Evolutionary conservation across 1,140 invertebrate genomes (phyloP).

Genomic region (Papilio xuthus): DNA sequence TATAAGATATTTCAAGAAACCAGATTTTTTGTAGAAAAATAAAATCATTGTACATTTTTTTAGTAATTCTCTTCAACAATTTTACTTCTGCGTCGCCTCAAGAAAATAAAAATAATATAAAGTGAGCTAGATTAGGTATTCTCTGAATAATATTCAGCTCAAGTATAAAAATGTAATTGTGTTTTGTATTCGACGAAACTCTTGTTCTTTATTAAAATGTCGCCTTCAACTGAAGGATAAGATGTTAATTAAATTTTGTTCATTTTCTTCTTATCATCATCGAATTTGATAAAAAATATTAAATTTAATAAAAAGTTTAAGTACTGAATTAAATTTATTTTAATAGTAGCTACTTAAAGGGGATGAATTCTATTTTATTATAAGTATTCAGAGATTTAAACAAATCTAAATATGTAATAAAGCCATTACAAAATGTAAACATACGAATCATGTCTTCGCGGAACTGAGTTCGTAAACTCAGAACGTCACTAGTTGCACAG

Average conservation of each 20-base stretch:
- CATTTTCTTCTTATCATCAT: not conserved
- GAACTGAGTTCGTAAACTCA: no score
- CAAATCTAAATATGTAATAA: no score
- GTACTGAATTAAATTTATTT: not conserved
- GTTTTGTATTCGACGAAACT: not conserved
- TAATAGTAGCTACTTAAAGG: no score
- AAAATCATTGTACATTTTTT: slow-evolving; percentile 3
- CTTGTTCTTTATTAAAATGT: slow-evolving; percentile 15
- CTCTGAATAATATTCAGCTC: slow-evolving; percentile 6
- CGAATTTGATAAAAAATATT: not conserved
- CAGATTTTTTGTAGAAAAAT: not conserved
- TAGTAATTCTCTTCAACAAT: slow-evolving; percentile 12
- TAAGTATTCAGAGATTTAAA: not conserved
- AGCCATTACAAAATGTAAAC: no score
- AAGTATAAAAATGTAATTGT: slow-evolving; percentile 18
- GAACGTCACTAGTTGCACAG: no score
- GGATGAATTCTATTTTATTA: not conserved
- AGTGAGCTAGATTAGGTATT: slow-evolving; percentile 14
- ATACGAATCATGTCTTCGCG: no score
- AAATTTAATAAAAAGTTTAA: not conserved
- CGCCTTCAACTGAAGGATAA: not conserved
- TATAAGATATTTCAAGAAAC: not conserved
- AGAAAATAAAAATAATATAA: slow-evolving; percentile 26
- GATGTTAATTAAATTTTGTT: not conserved
- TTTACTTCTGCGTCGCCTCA: not conserved